Evolutionary conservation across 2,113 vertebrate species (phyloP).

Genomic region (Poeciliopsis turrubarensis): DNA sequence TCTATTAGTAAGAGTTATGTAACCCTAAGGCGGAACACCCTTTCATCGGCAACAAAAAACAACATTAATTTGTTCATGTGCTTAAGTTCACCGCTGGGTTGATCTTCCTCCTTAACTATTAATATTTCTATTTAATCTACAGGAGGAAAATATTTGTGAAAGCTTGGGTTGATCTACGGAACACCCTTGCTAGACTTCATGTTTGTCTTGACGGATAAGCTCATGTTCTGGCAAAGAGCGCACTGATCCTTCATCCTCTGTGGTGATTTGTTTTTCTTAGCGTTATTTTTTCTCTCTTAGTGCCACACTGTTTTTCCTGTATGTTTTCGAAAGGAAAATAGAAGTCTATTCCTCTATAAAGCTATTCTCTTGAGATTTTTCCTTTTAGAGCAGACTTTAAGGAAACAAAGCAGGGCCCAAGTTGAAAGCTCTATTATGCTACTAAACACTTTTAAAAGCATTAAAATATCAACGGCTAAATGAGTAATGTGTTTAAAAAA

Average conservation of each 20-base stretch:
- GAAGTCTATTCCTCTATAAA: constrained; percentile 6
- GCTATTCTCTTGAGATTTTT: background rate
- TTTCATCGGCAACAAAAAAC: constrained; percentile 37
- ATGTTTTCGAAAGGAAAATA: background rate
- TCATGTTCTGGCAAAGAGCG: constrained; percentile 47
- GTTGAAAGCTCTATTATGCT: constrained; percentile 12
- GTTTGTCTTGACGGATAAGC: constrained; percentile 38
- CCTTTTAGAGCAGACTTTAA: constrained; percentile 1
- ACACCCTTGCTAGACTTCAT: constrained; percentile 18
- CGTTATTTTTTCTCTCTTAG: background rate
- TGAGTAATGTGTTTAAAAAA: background rate
- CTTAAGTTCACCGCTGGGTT: constrained; percentile 38
- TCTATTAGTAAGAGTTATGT: constrained; percentile 25
- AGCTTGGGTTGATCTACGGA: constrained; percentile 40
- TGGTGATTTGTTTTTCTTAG: constrained; percentile 40
- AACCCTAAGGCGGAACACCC: constrained; percentile 57
- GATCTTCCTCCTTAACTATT: constrained; percentile 33
- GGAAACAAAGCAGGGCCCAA: constrained; percentile 10
- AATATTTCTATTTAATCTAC: constrained; percentile 29
- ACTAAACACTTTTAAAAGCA: background rate
- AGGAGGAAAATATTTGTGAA: constrained; percentile 44
- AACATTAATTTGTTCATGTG: constrained; percentile 49
- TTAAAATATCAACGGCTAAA: background rate
- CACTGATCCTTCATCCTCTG: constrained; percentile 29
- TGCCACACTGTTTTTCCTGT: constrained; percentile 24